Evolutionary conservation across 64 coral and sea anemone genomes (phyloP), one percentile per base, ranked within the genome.

Genomic region (Montipora efflorescens): DNA sequence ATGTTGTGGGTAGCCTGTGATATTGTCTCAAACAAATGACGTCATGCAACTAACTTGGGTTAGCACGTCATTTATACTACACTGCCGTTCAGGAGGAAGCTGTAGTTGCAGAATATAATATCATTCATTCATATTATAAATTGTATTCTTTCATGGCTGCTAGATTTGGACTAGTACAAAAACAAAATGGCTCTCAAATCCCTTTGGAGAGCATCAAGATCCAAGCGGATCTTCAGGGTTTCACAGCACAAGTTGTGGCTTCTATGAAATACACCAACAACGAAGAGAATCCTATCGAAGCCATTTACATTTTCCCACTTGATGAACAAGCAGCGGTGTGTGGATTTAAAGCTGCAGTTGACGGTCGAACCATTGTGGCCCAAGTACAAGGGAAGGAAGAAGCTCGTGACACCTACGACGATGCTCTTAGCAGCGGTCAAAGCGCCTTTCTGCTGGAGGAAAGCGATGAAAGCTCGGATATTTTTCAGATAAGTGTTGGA

Each of bases 321-420:
- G 93, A 95, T 48, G 93, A 98, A 74, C 28, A 95, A 51, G 87
- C 87, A 9, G 90, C 96, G 5, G 93, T 98, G 8, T 95, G 93
- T 48, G 96, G 93, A n/a, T 93, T 98, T 91, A 48, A 94, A 89
- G 93, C 96, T 0, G 88, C 83, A 67, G 72, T 93, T 13, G 83
- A 93, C 19, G 91, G 91, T 82, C 82, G 83, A 87, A 93, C 91
- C 49, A 87, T 93, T 72, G 74, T 88, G 7, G 91, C 91, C 68
- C 75, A 93, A 50, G 70, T 98, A n/a, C 94, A 87, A 83, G 96
- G 95, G 53, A 95, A 98, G 59, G 81, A 98, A 88, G 93, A 98
- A 93, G 96, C 96, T 45, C 87, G 71, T 19, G 81, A 95, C 46
- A 90, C 59, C 2, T 95, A 94, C 48, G 91, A 95, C 69, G 96